Evolutionary conservation across 2,113 vertebrate species (phyloP).

Genomic region (Pseudorasbora parva): DNA sequence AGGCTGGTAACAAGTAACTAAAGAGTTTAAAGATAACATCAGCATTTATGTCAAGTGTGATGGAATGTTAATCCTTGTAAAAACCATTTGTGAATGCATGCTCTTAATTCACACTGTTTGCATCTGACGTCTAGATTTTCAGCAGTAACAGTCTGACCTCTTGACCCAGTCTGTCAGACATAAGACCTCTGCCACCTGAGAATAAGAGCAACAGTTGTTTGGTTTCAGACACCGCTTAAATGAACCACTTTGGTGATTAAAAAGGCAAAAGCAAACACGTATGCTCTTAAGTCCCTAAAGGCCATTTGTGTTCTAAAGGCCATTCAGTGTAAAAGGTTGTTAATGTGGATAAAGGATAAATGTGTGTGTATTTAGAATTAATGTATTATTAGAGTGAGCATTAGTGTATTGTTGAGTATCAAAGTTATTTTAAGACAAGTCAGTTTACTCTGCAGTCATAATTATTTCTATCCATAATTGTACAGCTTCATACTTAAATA

Average conservation of each 20-base stretch:
- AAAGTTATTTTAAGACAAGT: not conserved
- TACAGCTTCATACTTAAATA: not conserved
- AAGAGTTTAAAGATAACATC: constrained; percentile 19
- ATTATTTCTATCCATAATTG: not conserved
- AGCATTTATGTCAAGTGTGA: not conserved
- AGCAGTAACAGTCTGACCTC: not conserved
- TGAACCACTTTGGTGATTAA: not conserved
- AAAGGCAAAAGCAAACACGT: not conserved
- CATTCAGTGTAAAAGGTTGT: not conserved
- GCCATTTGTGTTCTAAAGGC: not conserved
- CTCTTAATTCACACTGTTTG: not conserved
- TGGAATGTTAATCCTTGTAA: not conserved
- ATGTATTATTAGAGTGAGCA: not conserved
- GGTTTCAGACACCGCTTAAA: not conserved
- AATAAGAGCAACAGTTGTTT: constrained; percentile 11
- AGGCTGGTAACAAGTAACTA: constrained; percentile 12
- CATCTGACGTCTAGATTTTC: not conserved
- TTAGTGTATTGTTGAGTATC: not conserved
- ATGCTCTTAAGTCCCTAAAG: not conserved
- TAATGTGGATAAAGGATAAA: constrained; percentile 22
- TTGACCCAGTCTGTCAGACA: not conserved
- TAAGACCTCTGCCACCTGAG: not conserved
- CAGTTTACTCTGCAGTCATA: not conserved
- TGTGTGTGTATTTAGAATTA: not conserved
- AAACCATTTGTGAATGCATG: not conserved